Evolutionary conservation across 2,113 vertebrate genomes (phyloP).

Genomic region (Garra rufa): DNA sequence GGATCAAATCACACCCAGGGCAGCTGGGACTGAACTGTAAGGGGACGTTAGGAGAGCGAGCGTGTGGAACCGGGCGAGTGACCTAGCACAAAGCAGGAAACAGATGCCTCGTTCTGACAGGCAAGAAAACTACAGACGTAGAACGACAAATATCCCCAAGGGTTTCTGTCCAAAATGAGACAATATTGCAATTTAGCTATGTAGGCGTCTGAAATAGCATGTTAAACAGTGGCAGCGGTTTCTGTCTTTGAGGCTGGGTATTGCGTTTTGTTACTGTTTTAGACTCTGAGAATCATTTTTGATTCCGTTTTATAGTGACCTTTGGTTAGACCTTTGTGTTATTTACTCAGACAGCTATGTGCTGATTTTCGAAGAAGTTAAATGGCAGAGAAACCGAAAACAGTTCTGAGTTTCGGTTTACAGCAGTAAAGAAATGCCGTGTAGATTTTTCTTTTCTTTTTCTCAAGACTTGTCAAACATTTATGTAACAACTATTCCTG

Average conservation of each 20-base stretch:
- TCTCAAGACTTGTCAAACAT: not conserved
- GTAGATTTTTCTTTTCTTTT: not conserved
- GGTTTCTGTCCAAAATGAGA: slow-evolving; percentile 59
- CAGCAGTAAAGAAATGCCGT: not conserved
- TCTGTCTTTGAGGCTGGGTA: not conserved
- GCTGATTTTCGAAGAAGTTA: slow-evolving; percentile 4
- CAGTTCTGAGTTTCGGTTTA: not conserved
- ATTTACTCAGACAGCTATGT: not conserved
- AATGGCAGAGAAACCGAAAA: slow-evolving; percentile 22
- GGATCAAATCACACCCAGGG: slow-evolving; percentile 55
- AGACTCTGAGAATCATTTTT: not conserved
- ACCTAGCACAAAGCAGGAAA: slow-evolving; percentile 80
- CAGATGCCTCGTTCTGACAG: slow-evolving; percentile 79
- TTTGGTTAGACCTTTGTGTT: not conserved
- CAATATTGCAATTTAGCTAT: slow-evolving; percentile 26
- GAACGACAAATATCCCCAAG: slow-evolving; percentile 76
- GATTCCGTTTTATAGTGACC: not conserved
- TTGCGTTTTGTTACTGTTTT: not conserved
- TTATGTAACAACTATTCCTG: not conserved
- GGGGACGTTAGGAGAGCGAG: slow-evolving; percentile 58
- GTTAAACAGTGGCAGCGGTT: not conserved
- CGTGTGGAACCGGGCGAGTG: slow-evolving; percentile 73
- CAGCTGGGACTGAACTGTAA: slow-evolving; percentile 51
- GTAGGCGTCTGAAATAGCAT: not conserved
- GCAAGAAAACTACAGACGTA: slow-evolving; percentile 72